phyloP scores from a whole-genome alignment of 2,797 vertebrate species.

The Kryptolebias ocellatus region DNA sequence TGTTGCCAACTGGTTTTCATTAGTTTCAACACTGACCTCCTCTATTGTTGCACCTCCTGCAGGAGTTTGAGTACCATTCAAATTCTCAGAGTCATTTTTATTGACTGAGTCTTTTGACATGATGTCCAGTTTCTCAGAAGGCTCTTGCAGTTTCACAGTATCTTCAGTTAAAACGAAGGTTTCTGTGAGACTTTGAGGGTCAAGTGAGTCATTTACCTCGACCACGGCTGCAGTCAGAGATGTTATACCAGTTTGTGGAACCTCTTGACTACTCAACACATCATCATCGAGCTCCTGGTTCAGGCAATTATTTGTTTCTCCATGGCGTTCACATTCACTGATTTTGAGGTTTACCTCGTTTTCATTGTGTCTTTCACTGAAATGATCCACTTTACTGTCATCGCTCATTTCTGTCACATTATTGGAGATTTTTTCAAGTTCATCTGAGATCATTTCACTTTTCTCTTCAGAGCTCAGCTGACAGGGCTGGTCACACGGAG shows the following conservation, averaged over 20 bases:
- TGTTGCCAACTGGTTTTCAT: constrained; percentile 26
- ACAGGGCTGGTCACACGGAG: constrained; percentile 10
- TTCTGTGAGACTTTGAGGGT: constrained; percentile 17
- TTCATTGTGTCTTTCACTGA: constrained; percentile 14
- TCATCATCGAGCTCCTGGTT: constrained; percentile 13
- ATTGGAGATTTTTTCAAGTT: constrained; percentile 14
- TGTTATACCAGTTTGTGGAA: constrained; percentile 3
- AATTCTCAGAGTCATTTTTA: constrained; percentile 21
- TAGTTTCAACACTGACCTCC: constrained; percentile 10
- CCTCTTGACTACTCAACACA: constrained; percentile 26
- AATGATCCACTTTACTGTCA: not conserved
- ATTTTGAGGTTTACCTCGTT: constrained; percentile 31
- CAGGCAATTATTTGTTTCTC: not conserved
- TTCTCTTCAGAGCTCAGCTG: constrained; percentile 10
- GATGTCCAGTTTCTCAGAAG: constrained; percentile 10
- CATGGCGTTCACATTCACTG: constrained; percentile 11
- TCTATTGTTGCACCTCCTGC: constrained; percentile 3
- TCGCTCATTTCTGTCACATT: constrained; percentile 9
- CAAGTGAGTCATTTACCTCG: constrained; percentile 14
- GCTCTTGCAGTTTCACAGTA: constrained; percentile 13
- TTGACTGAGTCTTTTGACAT: constrained; percentile 11
- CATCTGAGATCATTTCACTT: constrained; percentile 26
- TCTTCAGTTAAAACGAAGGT: constrained; percentile 30
- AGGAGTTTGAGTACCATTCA: not conserved
- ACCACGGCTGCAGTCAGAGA: constrained; percentile 20